These are phyloP conservation scores for Brachionus rotundiformis DNA, from an alignment of 1,140 invertebrate species.

Conservation along the genomic window DNA sequence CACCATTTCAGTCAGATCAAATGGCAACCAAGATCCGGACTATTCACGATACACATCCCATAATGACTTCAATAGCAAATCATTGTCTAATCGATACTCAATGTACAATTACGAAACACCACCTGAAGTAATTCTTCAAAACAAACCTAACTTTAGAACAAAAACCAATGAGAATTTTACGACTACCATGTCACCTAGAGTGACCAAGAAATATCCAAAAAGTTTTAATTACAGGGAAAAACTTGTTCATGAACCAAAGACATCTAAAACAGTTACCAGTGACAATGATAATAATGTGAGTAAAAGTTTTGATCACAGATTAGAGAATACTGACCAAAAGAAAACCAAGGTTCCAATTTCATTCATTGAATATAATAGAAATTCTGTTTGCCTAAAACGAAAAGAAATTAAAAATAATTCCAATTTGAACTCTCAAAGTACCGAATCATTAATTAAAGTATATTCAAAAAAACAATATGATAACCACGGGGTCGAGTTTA, in stretches of 20 bases:
- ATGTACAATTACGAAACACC: conserved; percentile 4
- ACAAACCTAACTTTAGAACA: neutral
- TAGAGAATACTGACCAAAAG: neutral
- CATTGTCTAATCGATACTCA: neutral
- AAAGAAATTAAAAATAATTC: neutral
- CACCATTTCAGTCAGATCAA: neutral
- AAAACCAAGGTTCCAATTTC: conserved; percentile 22
- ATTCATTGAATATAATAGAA: conserved; percentile 16
- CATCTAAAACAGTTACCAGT: neutral
- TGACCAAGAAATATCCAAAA: neutral
- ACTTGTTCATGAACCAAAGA: neutral
- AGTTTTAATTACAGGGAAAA: neutral
- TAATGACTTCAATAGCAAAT: neutral
- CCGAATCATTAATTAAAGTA: conserved; percentile 20
- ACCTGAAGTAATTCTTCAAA: neutral
- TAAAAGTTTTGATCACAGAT: neutral
- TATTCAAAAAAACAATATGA: conserved; percentile 9
- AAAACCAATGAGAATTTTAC: neutral
- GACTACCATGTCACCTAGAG: neutral
- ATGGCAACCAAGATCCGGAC: neutral
- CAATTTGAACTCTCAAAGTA: neutral
- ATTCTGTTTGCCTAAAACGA: neutral
- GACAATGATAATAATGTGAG: neutral
- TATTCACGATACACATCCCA: neutral
- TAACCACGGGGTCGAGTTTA: neutral